phyloP scores from a whole-genome alignment of 2,113 vertebrate genomes.

The Macrotis lagotis region DNA sequence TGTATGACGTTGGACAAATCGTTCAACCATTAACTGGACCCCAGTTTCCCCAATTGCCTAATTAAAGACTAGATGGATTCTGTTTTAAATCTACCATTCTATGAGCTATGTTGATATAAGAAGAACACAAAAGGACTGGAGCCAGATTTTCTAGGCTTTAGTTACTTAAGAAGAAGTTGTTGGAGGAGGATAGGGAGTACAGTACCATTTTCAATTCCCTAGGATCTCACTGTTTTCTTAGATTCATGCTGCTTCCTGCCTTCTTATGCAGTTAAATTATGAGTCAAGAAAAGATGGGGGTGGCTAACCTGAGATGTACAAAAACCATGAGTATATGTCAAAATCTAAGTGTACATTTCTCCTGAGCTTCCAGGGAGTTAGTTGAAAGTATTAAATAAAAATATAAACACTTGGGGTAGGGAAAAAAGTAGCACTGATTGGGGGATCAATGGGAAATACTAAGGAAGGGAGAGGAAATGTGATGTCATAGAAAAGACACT shows the following conservation, averaged over 20 bases:
- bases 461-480: background rate
- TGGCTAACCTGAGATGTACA: background rate
- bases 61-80: background rate
- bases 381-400: background rate
- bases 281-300: background rate
- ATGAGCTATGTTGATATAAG: background rate
- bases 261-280: background rate
- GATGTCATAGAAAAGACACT: background rate
- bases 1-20: background rate
- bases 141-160: background rate
- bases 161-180: background rate
- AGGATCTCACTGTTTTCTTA: background rate
- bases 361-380: background rate
- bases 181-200: background rate
- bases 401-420: background rate
- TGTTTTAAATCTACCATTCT: background rate
- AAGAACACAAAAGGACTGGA: background rate
- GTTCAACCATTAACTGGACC: background rate
- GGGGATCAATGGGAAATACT: background rate
- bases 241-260: background rate
- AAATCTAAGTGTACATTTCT: background rate
- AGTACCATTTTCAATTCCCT: background rate
- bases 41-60: background rate
- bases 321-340: background rate
- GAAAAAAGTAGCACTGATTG: background rate